Conservation (phyloP, 2,888 invertebrate species). For the Eristalis tenax region DNA sequence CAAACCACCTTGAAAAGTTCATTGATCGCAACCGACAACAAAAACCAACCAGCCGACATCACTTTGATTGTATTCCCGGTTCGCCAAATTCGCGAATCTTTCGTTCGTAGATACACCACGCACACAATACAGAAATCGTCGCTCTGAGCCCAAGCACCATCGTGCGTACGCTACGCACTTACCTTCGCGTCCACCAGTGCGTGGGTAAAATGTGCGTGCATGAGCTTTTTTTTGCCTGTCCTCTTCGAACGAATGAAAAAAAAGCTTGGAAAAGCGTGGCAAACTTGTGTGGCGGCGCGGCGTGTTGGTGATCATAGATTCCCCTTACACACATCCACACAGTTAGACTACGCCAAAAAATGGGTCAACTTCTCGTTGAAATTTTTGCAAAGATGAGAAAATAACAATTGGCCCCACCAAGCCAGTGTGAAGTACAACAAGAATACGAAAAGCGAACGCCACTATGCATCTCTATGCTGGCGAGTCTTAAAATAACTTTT, state of each 20-base stretch:
- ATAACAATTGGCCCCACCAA: constrained; percentile 17
- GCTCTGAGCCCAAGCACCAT: not conserved
- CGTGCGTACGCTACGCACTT: not conserved
- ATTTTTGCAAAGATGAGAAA: constrained; percentile 9
- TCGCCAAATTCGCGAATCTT: constrained; percentile 9
- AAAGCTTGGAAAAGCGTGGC: constrained; percentile 39
- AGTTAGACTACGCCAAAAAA: constrained; percentile 26
- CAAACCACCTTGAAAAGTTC: constrained; percentile 51
- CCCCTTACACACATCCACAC: not conserved
- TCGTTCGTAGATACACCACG: not conserved
- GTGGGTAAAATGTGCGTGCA: not conserved
- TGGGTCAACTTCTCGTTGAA: constrained; percentile 44
- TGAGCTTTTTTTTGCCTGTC: not conserved
- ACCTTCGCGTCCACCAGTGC: not conserved
- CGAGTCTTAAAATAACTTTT: constrained; percentile 45
- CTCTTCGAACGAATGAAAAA: not conserved
- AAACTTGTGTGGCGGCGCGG: not conserved
- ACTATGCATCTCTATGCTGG: constrained; percentile 8
- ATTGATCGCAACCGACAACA: constrained; percentile 41
- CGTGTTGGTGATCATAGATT: constrained; percentile 26
- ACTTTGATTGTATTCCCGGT: constrained; percentile 9
- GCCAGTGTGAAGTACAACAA: constrained; percentile 7
- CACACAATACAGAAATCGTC: not conserved
- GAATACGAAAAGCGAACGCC: constrained; percentile 8
- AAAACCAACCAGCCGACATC: constrained; percentile 18